Evolutionary conservation across 2,888 invertebrate genomes (phyloP), one percentile per base, ranked within the genome.

Genomic region (Athripsodes cinereus): DNA sequence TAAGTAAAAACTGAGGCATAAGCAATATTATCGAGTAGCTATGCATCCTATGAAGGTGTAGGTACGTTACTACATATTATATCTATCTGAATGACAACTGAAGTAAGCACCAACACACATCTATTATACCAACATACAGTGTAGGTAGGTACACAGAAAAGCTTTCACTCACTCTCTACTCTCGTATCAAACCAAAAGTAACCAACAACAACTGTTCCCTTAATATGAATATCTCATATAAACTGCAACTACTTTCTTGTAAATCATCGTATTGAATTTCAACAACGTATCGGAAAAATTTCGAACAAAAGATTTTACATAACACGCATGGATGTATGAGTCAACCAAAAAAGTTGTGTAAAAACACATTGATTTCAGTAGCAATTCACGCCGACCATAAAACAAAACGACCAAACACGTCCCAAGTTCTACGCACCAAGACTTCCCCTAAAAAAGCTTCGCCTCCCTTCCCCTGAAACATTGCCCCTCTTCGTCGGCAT

Each of bases 361-460:
- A 40, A 21, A 48, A 48, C 19, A 21, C 48, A 48, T 48, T 21
- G 48, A 21, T 21, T 48, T 48, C 48, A 21, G 50, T 50, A 50
- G 26, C 50, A 10, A 16, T 50, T 50, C 50, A 50, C 50, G 22
- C 22, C 50, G 50, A 26, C 22, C 50, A 16, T 50, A 50, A 46
- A 53, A 57, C 53, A 68, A 67, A 72, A 72, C 72, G 68, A 70
- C 68, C 72, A 71, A 72, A 70, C 71, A 71, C 48, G 48, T 34
- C 48, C 18, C 44, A 34, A 55, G 34, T 49, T 34, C 34, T 48
- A 55, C 48, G 55, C 72, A 71, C 69, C 40, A 70, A 69, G 69
- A 68, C 71, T 71, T 70, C 72, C 71, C 71, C 69, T 69, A 68
- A 67, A 69, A 68, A 69, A 70, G 68, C 69, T 69, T 70, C 71